Conservation (phyloP, 2,113 vertebrate genomes). For the Tapirus terrestris region DNA sequence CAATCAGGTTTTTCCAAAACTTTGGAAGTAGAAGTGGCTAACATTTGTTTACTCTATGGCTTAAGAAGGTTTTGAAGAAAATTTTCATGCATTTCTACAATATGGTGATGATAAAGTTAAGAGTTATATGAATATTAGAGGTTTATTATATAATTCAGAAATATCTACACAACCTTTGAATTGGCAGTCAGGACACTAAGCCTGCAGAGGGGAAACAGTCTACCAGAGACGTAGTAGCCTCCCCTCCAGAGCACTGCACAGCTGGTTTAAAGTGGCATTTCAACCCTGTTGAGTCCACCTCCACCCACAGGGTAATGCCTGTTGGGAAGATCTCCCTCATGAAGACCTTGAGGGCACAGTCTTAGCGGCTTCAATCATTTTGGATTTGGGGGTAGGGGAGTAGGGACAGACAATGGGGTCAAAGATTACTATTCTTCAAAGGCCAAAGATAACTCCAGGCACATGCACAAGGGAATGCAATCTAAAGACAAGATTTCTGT, state of each 20-base stretch:
- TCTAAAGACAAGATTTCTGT: background rate
- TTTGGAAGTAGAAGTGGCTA: background rate
- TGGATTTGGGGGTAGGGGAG: background rate
- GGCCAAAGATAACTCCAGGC: background rate
- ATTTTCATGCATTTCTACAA: background rate
- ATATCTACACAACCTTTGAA: background rate
- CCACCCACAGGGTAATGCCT: background rate
- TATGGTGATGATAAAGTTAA: background rate
- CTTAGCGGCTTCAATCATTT: background rate
- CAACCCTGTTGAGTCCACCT: background rate
- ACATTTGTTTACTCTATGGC: background rate
- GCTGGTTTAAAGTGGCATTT: background rate
- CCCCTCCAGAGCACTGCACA: too few species aligned
- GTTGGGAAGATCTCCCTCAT: background rate
- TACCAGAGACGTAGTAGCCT: background rate
- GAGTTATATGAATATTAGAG: background rate
- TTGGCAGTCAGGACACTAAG: background rate
- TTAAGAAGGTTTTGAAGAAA: constrained; percentile 30
- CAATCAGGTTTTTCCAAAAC: background rate
- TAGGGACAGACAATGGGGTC: background rate
- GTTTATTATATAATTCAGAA: background rate
- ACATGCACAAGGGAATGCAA: background rate
- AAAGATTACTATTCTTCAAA: background rate
- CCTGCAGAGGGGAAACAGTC: too few species aligned
- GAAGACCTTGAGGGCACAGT: background rate